Evolutionary conservation across 2,113 vertebrate species (phyloP).

Genomic region (Eidolon helvum): DNA sequence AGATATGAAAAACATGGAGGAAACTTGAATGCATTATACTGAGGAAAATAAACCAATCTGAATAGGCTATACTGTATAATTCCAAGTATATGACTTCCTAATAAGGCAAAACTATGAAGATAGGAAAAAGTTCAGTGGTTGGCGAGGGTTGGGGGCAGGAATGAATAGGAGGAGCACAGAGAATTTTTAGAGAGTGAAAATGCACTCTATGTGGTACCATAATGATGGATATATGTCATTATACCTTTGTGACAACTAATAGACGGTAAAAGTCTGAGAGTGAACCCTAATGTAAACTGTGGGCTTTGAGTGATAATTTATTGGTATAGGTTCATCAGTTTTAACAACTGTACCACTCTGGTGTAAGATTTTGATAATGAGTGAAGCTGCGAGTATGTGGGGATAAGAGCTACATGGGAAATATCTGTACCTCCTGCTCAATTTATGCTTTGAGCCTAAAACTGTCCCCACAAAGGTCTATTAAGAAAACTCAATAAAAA

Average conservation of each 20-base stretch:
- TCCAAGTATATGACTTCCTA: neutral
- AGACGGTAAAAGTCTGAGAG: neutral
- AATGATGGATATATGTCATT: neutral
- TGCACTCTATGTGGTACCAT: neutral
- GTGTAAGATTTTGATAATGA: neutral
- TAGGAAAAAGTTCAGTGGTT: neutral
- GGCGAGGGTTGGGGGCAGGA: fast-evolving
- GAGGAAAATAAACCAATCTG: neutral
- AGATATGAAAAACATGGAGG: neutral
- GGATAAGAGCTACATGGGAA: neutral
- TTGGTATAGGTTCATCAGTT: neutral
- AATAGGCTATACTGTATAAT: neutral
- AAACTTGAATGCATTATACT: neutral
- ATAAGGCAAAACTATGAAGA: neutral
- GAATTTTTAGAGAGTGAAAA: neutral
- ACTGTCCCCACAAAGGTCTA: neutral
- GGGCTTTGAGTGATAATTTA: neutral
- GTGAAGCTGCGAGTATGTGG: neutral
- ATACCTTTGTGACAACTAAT: neutral
- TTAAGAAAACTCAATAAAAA: neutral
- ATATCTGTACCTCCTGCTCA: neutral
- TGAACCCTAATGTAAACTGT: neutral
- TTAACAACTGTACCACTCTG: neutral
- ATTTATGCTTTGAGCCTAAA: neutral
- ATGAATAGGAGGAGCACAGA: neutral